Conservation (phyloP, 2,113 vertebrate genomes). For the Camelus dromedarius region DNA sequence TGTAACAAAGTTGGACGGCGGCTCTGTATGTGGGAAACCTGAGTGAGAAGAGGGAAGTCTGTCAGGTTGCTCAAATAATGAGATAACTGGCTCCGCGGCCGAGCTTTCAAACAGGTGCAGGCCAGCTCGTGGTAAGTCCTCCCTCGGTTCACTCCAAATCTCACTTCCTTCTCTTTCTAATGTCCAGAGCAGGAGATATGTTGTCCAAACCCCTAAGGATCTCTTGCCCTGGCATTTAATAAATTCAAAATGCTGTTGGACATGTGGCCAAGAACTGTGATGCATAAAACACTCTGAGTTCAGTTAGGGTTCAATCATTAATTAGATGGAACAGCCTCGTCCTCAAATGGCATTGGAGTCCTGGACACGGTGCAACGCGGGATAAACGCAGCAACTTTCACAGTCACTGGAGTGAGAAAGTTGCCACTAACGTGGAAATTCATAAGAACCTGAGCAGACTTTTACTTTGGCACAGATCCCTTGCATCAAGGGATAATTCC, state of each 20-base stretch:
- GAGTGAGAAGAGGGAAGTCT: neutral
- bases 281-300: constrained; percentile 37
- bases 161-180: neutral
- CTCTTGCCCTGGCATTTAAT: neutral
- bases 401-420: constrained; percentile 13
- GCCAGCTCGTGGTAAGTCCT: neutral
- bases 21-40: neutral
- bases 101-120: neutral
- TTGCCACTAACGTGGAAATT: constrained; percentile 55
- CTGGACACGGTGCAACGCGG: constrained; percentile 50
- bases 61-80: neutral
- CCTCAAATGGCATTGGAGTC: constrained; percentile 55
- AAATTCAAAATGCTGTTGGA: neutral
- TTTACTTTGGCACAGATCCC: constrained; percentile 64
- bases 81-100: neutral
- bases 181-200: neutral
- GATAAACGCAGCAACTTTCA: constrained; percentile 61
- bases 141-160: fast-evolving
- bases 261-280: neutral
- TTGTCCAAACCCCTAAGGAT: neutral
- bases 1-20: constrained; percentile 44
- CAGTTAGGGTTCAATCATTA: constrained; percentile 58
- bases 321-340: constrained; percentile 55
- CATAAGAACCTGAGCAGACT: constrained; percentile 72
- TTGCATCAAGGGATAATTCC: neutral